Conservation (phyloP, 2,888 invertebrate species). For the Ethmia dodecea region DNA sequence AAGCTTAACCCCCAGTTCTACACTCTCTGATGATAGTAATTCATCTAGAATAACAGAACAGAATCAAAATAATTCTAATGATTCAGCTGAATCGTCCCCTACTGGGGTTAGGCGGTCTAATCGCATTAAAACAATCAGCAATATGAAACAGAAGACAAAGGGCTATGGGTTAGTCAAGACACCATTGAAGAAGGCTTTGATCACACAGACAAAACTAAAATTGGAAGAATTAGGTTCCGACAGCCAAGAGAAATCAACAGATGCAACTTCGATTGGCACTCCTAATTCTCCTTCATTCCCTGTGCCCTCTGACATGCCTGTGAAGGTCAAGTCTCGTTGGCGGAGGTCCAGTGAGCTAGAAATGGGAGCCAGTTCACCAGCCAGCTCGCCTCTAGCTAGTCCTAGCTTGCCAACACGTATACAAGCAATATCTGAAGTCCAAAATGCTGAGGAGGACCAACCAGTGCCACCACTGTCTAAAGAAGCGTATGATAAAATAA, state of each 20-base stretch:
- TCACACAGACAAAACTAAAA: slow-evolving; percentile 71
- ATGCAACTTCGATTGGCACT: slow-evolving; percentile 35
- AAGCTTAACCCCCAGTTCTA: slow-evolving; percentile 64
- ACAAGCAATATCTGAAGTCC: slow-evolving; percentile 37
- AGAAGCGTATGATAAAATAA: slow-evolving; percentile 68
- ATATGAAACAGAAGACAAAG: slow-evolving; percentile 81
- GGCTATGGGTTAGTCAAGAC: slow-evolving; percentile 81
- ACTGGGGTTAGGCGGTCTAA: slow-evolving; percentile 83
- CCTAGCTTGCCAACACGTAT: slow-evolving; percentile 50
- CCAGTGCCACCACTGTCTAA: slow-evolving; percentile 39
- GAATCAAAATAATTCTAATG: slow-evolving; percentile 53
- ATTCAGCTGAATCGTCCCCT: slow-evolving; percentile 69
- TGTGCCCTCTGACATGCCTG: slow-evolving; percentile 79
- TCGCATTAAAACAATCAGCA: slow-evolving; percentile 86
- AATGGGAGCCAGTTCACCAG: slow-evolving; percentile 73
- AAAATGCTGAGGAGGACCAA: slow-evolving; percentile 35
- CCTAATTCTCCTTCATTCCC: slow-evolving; percentile 62
- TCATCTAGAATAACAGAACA: slow-evolving; percentile 58
- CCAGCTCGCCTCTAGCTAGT: slow-evolving; percentile 57
- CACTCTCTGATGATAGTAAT: slow-evolving; percentile 66
- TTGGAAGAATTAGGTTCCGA: slow-evolving; percentile 79
- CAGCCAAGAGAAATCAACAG: slow-evolving; percentile 57
- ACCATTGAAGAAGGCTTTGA: slow-evolving; percentile 65
- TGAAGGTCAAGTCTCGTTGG: slow-evolving; percentile 89
- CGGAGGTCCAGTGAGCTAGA: slow-evolving; percentile 85